phyloP scores from a whole-genome alignment of 2,113 vertebrate genomes.

The Chloroceryle aenea region DNA sequence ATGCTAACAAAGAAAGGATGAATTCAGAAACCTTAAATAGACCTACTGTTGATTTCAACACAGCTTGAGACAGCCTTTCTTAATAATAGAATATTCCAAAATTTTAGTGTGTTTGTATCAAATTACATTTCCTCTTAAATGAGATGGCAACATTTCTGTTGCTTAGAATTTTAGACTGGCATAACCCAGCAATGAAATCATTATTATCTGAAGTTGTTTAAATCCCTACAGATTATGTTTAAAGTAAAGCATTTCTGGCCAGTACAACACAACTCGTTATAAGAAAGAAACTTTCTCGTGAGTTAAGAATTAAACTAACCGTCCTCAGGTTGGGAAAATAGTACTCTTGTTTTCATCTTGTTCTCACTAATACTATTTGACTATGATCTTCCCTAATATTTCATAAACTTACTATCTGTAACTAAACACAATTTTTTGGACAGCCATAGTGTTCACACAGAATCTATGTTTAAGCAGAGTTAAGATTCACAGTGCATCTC shows the following conservation, averaged over 20 bases:
- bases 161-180: slow-evolving; percentile 10
- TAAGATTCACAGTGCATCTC: neutral
- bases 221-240: neutral
- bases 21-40: slow-evolving; percentile 48
- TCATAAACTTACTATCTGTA: neutral
- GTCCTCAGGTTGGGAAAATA: neutral
- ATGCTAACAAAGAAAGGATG: slow-evolving; percentile 27
- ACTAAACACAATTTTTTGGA: neutral
- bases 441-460: neutral
- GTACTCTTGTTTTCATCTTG: neutral
- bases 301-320: neutral
- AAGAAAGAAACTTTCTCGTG: neutral
- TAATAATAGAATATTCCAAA: slow-evolving; percentile 23
- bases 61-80: slow-evolving; percentile 27
- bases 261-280: neutral
- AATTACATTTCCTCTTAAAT: slow-evolving; percentile 33
- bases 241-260: neutral
- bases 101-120: neutral
- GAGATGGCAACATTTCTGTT: slow-evolving; percentile 7
- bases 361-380: neutral
- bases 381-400: neutral
- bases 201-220: neutral
- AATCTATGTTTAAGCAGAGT: neutral
- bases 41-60: slow-evolving; percentile 1
- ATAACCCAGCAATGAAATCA: slow-evolving; percentile 27